Conservation (phyloP, 2,888 invertebrate species). For the Deilephila porcellus region DNA sequence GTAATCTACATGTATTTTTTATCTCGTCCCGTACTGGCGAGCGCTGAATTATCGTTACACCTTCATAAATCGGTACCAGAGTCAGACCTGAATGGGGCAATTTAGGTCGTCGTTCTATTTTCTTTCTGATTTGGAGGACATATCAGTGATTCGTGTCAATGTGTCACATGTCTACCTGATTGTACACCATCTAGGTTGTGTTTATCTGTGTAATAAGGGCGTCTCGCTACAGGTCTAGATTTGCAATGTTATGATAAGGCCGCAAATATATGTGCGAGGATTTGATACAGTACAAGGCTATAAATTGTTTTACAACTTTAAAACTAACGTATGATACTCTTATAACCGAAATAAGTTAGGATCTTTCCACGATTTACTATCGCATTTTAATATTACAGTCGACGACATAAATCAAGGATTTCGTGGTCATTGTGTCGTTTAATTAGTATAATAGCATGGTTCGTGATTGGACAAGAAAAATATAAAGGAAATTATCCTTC, state of each 20-base stretch:
- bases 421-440: background rate
- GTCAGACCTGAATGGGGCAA: conserved; percentile 65
- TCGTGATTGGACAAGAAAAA: background rate
- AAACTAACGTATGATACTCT: too few relatives aligned
- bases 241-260: conserved; percentile 33
- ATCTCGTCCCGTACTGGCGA: background rate
- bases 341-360: background rate
- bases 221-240: conserved; percentile 50
- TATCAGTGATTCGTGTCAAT: conserved; percentile 56
- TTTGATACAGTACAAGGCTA: conserved; percentile 4
- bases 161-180: conserved; percentile 49
- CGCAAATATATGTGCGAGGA: conserved; percentile 9
- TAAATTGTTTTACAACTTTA: background rate
- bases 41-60: conserved; percentile 43
- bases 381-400: background rate
- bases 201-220: conserved; percentile 52
- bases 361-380: background rate
- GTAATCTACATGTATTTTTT: conserved; percentile 37
- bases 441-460: background rate
- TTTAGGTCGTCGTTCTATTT: conserved; percentile 69
- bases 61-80: conserved; percentile 56
- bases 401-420: background rate
- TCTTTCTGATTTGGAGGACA: conserved; percentile 53
- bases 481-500: conserved; percentile 1
- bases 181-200: conserved; percentile 43